Evolutionary conservation across 2,888 invertebrate species (phyloP).

Genomic region (Cheiracanthium punctorium): DNA sequence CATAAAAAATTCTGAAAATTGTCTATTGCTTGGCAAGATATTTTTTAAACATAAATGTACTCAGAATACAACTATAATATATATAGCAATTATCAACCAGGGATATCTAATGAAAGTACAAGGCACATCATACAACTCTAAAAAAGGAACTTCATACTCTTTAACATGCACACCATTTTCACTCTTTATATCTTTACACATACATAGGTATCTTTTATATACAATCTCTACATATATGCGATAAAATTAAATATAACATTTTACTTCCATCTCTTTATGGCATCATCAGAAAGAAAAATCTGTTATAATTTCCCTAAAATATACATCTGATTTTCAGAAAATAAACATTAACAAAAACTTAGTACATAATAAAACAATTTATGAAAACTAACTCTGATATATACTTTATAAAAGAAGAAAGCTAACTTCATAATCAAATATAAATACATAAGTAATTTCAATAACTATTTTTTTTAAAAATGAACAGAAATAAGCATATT

Average conservation of each 20-base stretch:
- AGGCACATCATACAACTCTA: constrained; percentile 51
- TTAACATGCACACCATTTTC: neutral
- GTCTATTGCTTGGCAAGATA: no score
- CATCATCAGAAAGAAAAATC: constrained; percentile 11
- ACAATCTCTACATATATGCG: constrained; percentile 11
- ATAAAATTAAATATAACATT: constrained; percentile 9
- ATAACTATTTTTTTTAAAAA: no score
- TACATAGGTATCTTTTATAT: constrained; percentile 15
- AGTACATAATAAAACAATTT: no score
- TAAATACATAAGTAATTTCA: no score
- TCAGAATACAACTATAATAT: no score
- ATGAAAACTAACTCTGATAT: no score
- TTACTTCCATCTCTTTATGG: neutral
- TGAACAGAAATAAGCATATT: no score
- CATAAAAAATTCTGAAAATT: no score
- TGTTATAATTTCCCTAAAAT: neutral
- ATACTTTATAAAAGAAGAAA: no score
- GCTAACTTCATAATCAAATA: no score
- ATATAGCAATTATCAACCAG: constrained; percentile 38
- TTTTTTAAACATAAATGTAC: no score
- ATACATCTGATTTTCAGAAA: neutral
- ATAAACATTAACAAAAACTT: no score
- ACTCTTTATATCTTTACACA: constrained; percentile 2
- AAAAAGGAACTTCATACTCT: constrained; percentile 45
- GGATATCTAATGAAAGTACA: constrained; percentile 59